Evolutionary conservation across 1,140 invertebrate species (phyloP).

Genomic region (Hyphantria cunea): DNA sequence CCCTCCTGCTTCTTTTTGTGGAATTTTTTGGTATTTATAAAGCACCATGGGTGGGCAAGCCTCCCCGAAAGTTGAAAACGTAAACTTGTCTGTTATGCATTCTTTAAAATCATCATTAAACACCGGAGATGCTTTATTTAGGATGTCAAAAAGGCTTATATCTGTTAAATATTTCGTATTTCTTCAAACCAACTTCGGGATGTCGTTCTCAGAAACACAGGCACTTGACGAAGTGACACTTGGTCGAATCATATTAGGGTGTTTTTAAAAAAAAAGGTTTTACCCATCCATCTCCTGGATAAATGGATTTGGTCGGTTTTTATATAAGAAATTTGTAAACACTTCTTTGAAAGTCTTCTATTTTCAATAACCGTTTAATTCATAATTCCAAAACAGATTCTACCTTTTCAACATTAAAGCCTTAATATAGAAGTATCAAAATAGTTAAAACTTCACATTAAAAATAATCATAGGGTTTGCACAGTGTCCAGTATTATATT

Average conservation of each 20-base stretch:
- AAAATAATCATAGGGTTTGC: no score
- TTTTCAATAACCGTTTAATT: slow-evolving; percentile 24
- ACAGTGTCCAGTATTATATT: no score
- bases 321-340: slow-evolving; percentile 27
- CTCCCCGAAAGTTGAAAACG: slow-evolving; percentile 22
- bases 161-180: slow-evolving; percentile 1
- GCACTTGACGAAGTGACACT: not conserved
- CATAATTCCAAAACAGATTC: slow-evolving; percentile 31
- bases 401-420: no score
- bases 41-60: slow-evolving; percentile 18
- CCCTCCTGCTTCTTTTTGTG: not conserved
- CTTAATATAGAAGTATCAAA: no score
- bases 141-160: not conserved
- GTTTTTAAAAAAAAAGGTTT: slow-evolving; percentile 30
- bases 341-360: slow-evolving; percentile 7
- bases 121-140: slow-evolving; percentile 26
- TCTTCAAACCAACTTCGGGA: not conserved
- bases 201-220: not conserved
- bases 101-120: slow-evolving; percentile 47
- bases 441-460: no score
- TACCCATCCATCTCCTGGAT: slow-evolving; percentile 33
- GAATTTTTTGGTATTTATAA: slow-evolving; percentile 26
- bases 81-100: slow-evolving; percentile 9
- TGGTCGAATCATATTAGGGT: slow-evolving; percentile 27
- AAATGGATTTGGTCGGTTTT: slow-evolving; percentile 31